These are phyloP conservation scores for mouse (Mus musculus) DNA, from an alignment of 2,113 vertebrate genomes.

Conservation along the genomic window GRCm39 chr2:178250001-178250500, in stretches of 20 bases:
- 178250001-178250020: background rate
- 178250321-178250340: constrained; percentile 25
- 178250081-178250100: background rate
- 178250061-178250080: background rate
- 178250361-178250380: background rate
- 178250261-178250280: background rate
- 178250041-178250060: background rate
- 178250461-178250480: too few species aligned
- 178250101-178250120: background rate
- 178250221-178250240: background rate
- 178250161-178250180: background rate
- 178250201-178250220: background rate
- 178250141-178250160: background rate
- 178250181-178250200: background rate
- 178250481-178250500: too few species aligned
- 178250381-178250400: background rate
- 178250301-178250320: background rate
- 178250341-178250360: background rate
- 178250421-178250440: background rate
- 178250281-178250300: background rate
- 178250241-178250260: background rate
- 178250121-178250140: background rate
- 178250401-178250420: too few species aligned
- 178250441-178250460: background rate
- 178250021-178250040: background rate